phyloP scores from a whole-genome alignment of 2,113 vertebrate species.

The Litocranius walleri region DNA sequence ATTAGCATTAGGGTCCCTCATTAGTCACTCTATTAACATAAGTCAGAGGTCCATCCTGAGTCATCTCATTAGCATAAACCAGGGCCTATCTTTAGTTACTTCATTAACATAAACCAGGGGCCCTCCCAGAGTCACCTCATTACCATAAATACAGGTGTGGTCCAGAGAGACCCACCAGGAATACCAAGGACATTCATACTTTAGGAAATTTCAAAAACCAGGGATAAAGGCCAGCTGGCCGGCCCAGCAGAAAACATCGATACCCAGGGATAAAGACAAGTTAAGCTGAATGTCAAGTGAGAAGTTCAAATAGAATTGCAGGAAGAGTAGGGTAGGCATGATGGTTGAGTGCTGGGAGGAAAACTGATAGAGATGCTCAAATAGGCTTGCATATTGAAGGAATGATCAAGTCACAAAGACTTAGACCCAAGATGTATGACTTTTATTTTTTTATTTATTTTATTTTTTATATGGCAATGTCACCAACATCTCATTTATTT shows the following conservation, averaged over 20 bases:
- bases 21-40: neutral
- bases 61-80: neutral
- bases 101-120: neutral
- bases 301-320: neutral
- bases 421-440: neutral
- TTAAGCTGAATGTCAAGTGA: neutral
- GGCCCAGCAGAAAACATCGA: neutral
- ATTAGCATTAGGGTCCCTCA: neutral
- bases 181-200: neutral
- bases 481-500: slow-evolving; percentile 36
- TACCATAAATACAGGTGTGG: neutral
- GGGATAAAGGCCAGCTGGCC: neutral
- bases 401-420: neutral
- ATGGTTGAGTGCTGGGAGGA: neutral
- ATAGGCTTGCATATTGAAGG: neutral
- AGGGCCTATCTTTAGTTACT: neutral
- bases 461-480: slow-evolving; percentile 16
- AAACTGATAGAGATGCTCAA: neutral
- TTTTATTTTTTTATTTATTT: too few relatives aligned
- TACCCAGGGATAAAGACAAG: neutral
- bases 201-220: neutral
- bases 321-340: neutral
- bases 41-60: neutral
- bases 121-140: too few relatives aligned
- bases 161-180: neutral